Evolutionary conservation across 2,797 vertebrate genomes (phyloP).

Genomic region (Eulemur coronatus): DNA sequence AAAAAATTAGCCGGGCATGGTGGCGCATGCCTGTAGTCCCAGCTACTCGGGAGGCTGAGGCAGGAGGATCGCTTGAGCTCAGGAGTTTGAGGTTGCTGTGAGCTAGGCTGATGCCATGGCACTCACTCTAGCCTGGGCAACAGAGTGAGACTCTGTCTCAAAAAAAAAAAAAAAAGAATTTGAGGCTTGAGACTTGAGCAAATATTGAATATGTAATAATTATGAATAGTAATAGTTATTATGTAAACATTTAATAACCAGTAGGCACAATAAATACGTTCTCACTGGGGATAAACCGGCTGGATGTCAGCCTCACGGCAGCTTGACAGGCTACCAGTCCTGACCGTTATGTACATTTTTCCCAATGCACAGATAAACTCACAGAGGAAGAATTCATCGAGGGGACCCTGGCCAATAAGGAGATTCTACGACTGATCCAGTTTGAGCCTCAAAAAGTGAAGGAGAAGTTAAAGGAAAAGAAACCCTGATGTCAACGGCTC

Average conservation of each 20-base stretch:
- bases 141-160: too few relatives aligned
- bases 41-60: too few relatives aligned
- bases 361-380: constrained; percentile 88
- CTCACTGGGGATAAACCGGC: neutral
- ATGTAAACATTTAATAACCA: neutral
- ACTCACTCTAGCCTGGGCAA: too few relatives aligned
- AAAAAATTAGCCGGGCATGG: too few relatives aligned
- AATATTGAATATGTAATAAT: neutral
- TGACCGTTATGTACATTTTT: neutral
- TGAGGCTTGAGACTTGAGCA: neutral
- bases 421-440: constrained; percentile 94
- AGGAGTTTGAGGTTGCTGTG: too few relatives aligned
- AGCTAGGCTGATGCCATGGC: too few relatives aligned
- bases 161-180: too few relatives aligned
- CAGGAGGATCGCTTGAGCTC: too few relatives aligned
- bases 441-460: constrained; percentile 91
- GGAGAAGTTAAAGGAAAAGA: constrained; percentile 88
- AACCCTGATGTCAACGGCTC: constrained; percentile 77
- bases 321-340: neutral
- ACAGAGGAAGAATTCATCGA: constrained; percentile 93
- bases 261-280: neutral
- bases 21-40: too few relatives aligned
- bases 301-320: neutral
- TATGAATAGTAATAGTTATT: neutral
- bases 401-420: constrained; percentile 92